Evolutionary conservation across 2,888 invertebrate species (phyloP).

Genomic region (Volucella inanis): DNA sequence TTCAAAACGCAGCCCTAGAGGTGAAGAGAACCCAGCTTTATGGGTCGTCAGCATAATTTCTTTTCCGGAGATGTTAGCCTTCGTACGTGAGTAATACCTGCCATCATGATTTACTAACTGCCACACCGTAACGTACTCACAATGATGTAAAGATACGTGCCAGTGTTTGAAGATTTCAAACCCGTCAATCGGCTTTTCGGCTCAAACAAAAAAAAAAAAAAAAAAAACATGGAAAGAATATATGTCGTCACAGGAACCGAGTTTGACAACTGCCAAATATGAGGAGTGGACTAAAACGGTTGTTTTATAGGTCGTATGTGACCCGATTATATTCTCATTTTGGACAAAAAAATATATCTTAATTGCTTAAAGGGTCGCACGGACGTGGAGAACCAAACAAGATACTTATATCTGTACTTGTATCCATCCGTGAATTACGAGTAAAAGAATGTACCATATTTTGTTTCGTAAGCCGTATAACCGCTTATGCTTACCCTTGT

Average conservation of each 20-base stretch:
- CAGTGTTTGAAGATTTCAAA: constrained; percentile 33
- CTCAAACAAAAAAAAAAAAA: background rate
- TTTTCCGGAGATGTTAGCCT: constrained; percentile 31
- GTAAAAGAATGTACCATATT: constrained; percentile 12
- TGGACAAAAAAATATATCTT: constrained; percentile 45
- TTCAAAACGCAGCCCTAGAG: constrained; percentile 9
- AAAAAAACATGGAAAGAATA: background rate
- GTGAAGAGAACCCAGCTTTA: constrained; percentile 1
- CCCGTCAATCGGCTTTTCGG: constrained; percentile 12
- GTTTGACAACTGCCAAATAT: constrained; percentile 22
- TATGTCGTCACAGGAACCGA: constrained; percentile 52
- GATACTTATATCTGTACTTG: background rate
- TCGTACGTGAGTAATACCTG: constrained; percentile 55
- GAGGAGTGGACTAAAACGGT: constrained; percentile 52
- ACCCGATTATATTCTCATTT: constrained; percentile 59
- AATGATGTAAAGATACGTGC: constrained; percentile 70
- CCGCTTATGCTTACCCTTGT: constrained; percentile 35
- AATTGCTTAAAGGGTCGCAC: constrained; percentile 26
- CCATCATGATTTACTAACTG: constrained; percentile 64
- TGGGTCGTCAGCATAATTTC: constrained; percentile 37
- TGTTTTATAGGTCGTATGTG: constrained; percentile 68
- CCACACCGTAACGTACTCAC: constrained; percentile 40
- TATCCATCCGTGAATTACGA: background rate
- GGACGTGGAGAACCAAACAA: background rate
- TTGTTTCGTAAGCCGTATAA: constrained; percentile 28